Percentiles rank a stretch among this genome's conserved stretches.
phyloP scores from a whole-genome alignment of 2,888 invertebrate genomes.

The Pristionchus maxplancki region DNA sequence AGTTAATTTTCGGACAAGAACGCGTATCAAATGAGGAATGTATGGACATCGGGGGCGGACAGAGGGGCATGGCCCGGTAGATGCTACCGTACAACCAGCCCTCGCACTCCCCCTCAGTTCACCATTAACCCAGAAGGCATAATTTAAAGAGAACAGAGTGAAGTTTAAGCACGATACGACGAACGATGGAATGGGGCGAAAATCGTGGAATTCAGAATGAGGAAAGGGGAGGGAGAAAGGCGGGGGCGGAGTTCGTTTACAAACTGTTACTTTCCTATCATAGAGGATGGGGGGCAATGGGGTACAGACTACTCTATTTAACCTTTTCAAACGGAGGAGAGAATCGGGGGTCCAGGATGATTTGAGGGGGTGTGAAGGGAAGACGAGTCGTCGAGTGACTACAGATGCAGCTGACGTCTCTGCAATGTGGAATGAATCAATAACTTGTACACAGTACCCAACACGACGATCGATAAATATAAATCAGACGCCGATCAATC shows the following conservation, averaged over 20 bases:
- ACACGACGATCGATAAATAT: too few species aligned
- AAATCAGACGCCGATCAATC: background rate
- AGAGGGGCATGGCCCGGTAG: background rate
- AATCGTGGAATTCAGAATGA: slow-evolving; percentile 28
- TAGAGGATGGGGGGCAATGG: background rate
- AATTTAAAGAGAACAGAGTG: background rate
- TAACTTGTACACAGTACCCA: background rate
- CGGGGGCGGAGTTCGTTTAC: slow-evolving; percentile 3
- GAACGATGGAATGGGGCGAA: slow-evolving; percentile 36
- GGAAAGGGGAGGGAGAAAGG: background rate
- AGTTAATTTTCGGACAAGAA: slow-evolving; percentile 39
- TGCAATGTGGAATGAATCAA: background rate
- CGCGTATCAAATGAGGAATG: slow-evolving; percentile 41
- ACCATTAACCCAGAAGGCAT: slow-evolving; percentile 47
- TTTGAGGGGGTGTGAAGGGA: background rate
- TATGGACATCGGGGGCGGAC: background rate
- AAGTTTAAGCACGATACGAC: slow-evolving; percentile 22
- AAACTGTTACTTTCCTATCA: slow-evolving; percentile 30
- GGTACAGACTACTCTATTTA: slow-evolving; percentile 34
- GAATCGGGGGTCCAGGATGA: slow-evolving; percentile 1
- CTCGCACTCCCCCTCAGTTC: background rate
- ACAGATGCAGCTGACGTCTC: background rate
- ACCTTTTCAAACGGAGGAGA: slow-evolving; percentile 1
- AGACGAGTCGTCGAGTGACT: background rate
- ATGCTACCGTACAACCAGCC: background rate